Evolutionary conservation across 2,888 invertebrate species (phyloP).

Genomic region (Amphipyra berbera): DNA sequence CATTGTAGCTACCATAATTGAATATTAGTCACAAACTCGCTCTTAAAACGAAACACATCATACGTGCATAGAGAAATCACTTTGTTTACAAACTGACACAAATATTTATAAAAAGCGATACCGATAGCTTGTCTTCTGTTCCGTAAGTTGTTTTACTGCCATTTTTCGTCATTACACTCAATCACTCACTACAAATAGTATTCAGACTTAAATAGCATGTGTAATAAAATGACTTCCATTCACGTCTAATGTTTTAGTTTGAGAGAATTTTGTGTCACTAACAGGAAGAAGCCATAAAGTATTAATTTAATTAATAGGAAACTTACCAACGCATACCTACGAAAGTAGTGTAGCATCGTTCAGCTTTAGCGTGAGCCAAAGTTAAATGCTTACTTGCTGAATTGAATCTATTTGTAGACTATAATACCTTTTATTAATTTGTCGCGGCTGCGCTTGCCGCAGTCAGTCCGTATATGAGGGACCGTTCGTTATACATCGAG

Average conservation of each 20-base stretch:
- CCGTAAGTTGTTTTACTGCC: slow-evolving; percentile 66
- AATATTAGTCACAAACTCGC: slow-evolving; percentile 4
- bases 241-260: slow-evolving; percentile 66
- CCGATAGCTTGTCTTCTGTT: slow-evolving; percentile 71
- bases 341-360: slow-evolving; percentile 36
- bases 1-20: background rate
- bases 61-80: background rate
- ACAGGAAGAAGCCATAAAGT: slow-evolving; percentile 80
- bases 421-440: background rate
- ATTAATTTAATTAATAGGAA: slow-evolving; percentile 85
- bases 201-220: slow-evolving; percentile 32
- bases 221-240: slow-evolving; percentile 60
- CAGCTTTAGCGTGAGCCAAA: slow-evolving; percentile 34
- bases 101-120: slow-evolving; percentile 51
- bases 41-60: background rate
- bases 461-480: too few species aligned
- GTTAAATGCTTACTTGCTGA: slow-evolving; percentile 37
- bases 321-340: slow-evolving; percentile 63
- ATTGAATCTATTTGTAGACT: slow-evolving; percentile 26
- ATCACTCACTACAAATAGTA: slow-evolving; percentile 34
- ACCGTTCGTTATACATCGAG: too few species aligned
- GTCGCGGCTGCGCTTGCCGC: too few species aligned
- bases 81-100: slow-evolving; percentile 25
- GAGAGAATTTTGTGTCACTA: slow-evolving; percentile 70
- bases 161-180: slow-evolving; percentile 71